Conservation (phyloP, 2,113 vertebrate genomes). For the Prolemur simus region DNA sequence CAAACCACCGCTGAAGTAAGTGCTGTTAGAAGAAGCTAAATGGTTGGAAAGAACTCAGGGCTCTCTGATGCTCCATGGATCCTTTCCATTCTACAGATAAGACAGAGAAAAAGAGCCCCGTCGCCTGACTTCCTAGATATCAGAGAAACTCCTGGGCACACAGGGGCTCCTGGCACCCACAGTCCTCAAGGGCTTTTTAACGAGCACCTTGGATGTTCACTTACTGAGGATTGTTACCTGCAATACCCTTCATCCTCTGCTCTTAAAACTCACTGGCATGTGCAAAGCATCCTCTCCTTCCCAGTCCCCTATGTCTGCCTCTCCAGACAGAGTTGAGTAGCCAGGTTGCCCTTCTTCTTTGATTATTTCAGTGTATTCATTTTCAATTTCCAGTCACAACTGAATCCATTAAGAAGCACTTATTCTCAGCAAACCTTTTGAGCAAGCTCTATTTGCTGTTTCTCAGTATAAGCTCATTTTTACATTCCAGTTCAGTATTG, state of each 20-base stretch:
- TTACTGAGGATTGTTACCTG: background rate
- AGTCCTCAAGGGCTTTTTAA: background rate
- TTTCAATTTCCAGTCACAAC: conserved; percentile 3
- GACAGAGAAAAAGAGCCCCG: background rate
- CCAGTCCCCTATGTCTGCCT: background rate
- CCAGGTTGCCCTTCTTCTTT: background rate
- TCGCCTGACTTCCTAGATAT: background rate
- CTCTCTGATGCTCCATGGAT: background rate
- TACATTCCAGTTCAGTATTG: background rate
- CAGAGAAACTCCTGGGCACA: background rate
- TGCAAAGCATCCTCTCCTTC: background rate
- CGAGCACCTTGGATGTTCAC: background rate
- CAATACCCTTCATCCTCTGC: background rate
- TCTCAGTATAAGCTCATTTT: conserved; percentile 2
- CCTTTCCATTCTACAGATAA: background rate
- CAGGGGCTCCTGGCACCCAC: background rate
- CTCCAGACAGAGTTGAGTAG: background rate
- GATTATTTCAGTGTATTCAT: background rate
- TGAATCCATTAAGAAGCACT: conserved; percentile 34
- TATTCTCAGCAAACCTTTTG: conserved; percentile 42
- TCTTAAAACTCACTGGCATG: background rate
- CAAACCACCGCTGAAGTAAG: background rate
- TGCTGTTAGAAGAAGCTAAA: background rate
- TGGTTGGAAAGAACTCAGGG: background rate
- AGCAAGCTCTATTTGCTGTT: background rate